These are phyloP conservation scores for Hyaena hyaena DNA, from an alignment of 2,113 vertebrate species.

Conservation along the genomic window DNA sequence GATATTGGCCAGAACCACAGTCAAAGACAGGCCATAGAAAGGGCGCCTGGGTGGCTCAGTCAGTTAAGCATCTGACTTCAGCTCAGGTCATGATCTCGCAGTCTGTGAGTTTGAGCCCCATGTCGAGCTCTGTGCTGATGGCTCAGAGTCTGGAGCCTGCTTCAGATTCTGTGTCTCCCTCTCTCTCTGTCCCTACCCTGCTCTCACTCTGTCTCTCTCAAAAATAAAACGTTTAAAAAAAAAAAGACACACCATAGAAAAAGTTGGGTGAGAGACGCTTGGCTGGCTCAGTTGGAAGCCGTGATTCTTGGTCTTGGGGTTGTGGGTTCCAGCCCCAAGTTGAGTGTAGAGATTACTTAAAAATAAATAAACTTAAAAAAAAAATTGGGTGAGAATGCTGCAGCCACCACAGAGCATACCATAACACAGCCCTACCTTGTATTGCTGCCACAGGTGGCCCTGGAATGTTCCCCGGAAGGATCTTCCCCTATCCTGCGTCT, in stretches of 20 bases:
- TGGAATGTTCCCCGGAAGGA: background rate
- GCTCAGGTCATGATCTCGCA: too few species aligned
- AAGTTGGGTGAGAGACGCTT: background rate
- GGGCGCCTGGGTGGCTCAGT: background rate
- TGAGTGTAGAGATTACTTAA: background rate
- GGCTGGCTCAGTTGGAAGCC: background rate
- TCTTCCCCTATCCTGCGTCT: background rate
- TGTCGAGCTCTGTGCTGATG: too few species aligned
- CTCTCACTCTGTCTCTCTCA: too few species aligned
- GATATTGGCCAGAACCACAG: background rate
- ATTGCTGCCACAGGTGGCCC: background rate
- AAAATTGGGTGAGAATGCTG: background rate
- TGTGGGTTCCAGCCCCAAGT: background rate
- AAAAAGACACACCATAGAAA: background rate
- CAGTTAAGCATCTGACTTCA: too few species aligned
- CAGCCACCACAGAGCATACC: background rate
- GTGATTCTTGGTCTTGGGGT: background rate
- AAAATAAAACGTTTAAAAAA: too few species aligned
- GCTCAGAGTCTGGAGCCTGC: too few species aligned
- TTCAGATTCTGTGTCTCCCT: too few species aligned
- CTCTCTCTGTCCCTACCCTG: too few species aligned
- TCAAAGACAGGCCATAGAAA: background rate
- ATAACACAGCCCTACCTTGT: too few species aligned
- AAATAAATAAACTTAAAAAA: background rate
- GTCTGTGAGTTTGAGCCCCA: too few species aligned